These are phyloP conservation scores for Agonum fuliginosum DNA, from an alignment of 2,888 invertebrate species.

Conservation along the genomic window DNA sequence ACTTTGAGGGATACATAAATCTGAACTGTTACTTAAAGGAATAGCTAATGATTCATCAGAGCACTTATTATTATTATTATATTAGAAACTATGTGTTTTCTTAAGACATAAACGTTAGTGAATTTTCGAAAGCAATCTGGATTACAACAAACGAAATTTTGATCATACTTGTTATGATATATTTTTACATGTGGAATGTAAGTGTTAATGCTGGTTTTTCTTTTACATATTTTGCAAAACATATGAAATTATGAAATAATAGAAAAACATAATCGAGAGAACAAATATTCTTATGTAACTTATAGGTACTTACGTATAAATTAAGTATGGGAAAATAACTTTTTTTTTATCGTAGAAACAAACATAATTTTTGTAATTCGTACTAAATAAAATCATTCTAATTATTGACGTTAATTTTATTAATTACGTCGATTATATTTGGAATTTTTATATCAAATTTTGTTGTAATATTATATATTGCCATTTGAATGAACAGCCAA, in stretches of 20 bases:
- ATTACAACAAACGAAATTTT: background rate
- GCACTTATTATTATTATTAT: background rate
- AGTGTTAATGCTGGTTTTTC: background rate
- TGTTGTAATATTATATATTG: background rate
- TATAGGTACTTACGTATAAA: background rate
- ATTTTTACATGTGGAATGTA: background rate
- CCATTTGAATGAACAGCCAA: background rate
- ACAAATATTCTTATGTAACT: background rate
- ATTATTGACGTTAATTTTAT: background rate
- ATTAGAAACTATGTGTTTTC: background rate
- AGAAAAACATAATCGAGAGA: no score
- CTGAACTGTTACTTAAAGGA: background rate
- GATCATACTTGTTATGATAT: background rate
- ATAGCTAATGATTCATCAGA: background rate
- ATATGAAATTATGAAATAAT: no score
- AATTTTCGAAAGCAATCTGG: background rate
- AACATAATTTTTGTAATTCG: background rate
- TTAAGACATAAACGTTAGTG: background rate
- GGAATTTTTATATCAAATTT: constrained; percentile 6
- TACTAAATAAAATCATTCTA: background rate
- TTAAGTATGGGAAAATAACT: no score
- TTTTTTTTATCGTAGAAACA: no score
- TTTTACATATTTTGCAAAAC: background rate
- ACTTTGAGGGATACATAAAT: background rate
- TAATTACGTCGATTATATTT: background rate